Evolutionary conservation across 23 tunicate genomes (phyloP), one percentile per base, ranked within the genome.

Genomic region (Aplidium turbinatum): DNA sequence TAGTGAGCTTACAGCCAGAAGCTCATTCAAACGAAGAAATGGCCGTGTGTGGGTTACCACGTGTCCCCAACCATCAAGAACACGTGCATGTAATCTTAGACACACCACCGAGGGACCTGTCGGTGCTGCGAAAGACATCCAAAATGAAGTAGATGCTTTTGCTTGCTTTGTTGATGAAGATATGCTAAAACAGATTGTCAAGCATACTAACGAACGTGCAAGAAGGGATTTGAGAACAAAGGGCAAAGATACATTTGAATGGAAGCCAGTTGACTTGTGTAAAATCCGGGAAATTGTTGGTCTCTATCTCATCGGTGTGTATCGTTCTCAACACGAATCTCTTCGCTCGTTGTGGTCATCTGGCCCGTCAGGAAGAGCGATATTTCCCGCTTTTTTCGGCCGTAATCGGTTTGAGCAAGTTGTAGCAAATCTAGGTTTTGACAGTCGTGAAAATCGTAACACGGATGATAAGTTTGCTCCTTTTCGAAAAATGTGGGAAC

Each of bases 291-390:
- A 19, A 4, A 47, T 70, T 47, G 58, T 46, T 47, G 76, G 58
- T 47, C 76, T 70, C 36, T 66, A 38, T 16, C 76, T 70, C 7
- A 70, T 47, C 27, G 76, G 76, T 46, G 76, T 70, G 58, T 70
- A 47, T 70, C 58, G 76, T 3, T 70, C 76, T 47, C 76, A 70
- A 47, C 76, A 46, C 35, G 58, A 47, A 70, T 70, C 76, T 22
- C 76, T 70, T 70, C 34, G 76, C 28, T 70, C 58, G 58, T 47
- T 70, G 34, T 70, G 76, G 76, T 70, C 76, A 70, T 70, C 58
- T 46, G 76, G 76, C 35, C 35, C 58, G 26, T 70, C 58, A 22
- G 58, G 58, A 47, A 70, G 58, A 28, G 34, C 76, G 47, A 70
- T 70, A 20, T 70, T 70, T 70, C 76, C 58, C 7, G 58, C 76